A percentile compares a stretch with the other conserved stretches of the same genome.
These are phyloP conservation scores for Meganola albula DNA, from an alignment of 2,888 invertebrate species.

Conservation along the genomic window DNA sequence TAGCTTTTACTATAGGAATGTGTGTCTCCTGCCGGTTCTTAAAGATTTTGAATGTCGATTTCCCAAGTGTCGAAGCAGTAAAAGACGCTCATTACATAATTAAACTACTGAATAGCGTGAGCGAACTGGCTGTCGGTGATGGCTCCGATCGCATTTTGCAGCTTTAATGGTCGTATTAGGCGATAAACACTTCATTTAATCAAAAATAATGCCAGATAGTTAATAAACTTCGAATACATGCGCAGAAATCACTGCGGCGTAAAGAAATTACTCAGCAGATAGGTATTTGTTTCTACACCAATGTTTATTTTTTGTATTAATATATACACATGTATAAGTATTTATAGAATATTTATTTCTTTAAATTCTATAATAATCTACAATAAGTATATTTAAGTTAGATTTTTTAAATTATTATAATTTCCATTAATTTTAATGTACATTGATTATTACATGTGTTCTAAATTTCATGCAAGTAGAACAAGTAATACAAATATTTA, in stretches of 20 bases:
- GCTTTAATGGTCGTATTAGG: conserved; percentile 48
- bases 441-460: too few relatives aligned
- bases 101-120: conserved; percentile 62
- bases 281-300: too few relatives aligned
- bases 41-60: conserved; percentile 25
- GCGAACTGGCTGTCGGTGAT: conserved; percentile 28
- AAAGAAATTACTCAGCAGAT: too few relatives aligned
- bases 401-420: too few relatives aligned
- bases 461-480: too few relatives aligned
- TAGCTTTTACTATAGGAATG: conserved; percentile 14
- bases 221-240: conserved; percentile 47
- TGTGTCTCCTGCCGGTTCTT: conserved; percentile 11
- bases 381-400: too few relatives aligned
- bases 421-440: too few relatives aligned
- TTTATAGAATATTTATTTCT: too few relatives aligned
- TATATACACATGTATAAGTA: too few relatives aligned
- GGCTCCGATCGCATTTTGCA: conserved; percentile 44
- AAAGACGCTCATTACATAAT: conserved; percentile 46
- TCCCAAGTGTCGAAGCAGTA: conserved; percentile 25
- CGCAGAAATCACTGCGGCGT: conserved; percentile 33
- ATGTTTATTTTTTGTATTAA: too few relatives aligned
- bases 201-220: conserved; percentile 55
- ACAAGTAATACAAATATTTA: too few relatives aligned
- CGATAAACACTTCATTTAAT: conserved; percentile 53
- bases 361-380: too few relatives aligned